Percentiles rank a stretch among this genome's conserved stretches.
These are phyloP conservation scores for Ptiloglossa arizonensis DNA, from an alignment of 1,140 invertebrate species.

Conservation along the genomic window DNA sequence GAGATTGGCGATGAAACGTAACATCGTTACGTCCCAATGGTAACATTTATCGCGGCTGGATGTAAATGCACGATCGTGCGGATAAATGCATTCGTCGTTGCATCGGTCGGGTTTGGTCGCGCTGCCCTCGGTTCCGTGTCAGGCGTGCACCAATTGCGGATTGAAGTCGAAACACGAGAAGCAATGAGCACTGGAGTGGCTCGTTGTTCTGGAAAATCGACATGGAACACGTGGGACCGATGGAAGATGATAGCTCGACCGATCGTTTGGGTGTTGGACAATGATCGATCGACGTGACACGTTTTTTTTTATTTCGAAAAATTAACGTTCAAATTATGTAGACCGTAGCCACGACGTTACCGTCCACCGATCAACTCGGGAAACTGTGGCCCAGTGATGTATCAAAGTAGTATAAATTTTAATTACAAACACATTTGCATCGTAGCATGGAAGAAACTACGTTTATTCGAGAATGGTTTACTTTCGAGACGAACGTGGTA, in stretches of 20 bases:
- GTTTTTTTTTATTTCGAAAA: too few relatives aligned
- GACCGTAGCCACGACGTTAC: too few relatives aligned
- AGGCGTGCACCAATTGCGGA: neutral
- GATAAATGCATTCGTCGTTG: conserved; percentile 17
- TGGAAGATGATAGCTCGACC: neutral
- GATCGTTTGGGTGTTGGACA: neutral
- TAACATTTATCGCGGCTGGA: conserved; percentile 32
- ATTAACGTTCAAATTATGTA: too few relatives aligned
- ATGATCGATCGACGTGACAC: too few relatives aligned
- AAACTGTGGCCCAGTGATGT: too few relatives aligned
- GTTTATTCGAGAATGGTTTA: too few relatives aligned
- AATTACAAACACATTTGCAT: too few relatives aligned
- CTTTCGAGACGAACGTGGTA: too few relatives aligned
- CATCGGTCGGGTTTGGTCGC: conserved; percentile 41
- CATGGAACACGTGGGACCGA: neutral
- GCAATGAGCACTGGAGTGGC: neutral
- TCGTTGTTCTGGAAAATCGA: neutral
- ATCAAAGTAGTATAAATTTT: too few relatives aligned
- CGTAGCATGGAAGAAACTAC: too few relatives aligned
- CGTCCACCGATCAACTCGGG: too few relatives aligned
- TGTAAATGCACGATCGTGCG: conserved; percentile 33
- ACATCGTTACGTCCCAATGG: conserved; percentile 47
- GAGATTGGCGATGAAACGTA: conserved; percentile 44
- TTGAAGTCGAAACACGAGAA: neutral
- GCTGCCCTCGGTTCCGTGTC: neutral